These are phyloP conservation scores for Holcopasites calliopsidis DNA, from an alignment of 1,140 invertebrate species.

Conservation along the genomic window DNA sequence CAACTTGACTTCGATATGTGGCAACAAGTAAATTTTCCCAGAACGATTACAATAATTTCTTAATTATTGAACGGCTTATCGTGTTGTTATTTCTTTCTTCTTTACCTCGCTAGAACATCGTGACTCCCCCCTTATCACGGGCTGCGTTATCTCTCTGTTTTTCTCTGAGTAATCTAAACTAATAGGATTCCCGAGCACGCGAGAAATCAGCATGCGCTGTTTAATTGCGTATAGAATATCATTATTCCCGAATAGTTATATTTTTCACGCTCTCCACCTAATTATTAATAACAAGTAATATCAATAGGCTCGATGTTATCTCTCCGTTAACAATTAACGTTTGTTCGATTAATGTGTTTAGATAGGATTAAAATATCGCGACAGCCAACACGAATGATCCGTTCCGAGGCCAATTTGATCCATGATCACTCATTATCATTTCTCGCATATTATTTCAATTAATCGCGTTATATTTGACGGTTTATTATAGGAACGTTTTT, in stretches of 20 bases:
- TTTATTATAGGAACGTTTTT: neutral
- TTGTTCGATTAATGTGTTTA: neutral
- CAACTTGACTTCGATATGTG: slow-evolving; percentile 46
- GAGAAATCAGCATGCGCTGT: neutral
- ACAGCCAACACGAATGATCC: neutral
- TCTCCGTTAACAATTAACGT: slow-evolving; percentile 17
- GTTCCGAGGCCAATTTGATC: slow-evolving; percentile 7
- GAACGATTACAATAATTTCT: slow-evolving; percentile 32
- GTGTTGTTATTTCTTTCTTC: neutral
- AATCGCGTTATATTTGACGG: neutral
- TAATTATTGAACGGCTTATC: slow-evolving; percentile 31
- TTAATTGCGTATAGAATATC: neutral
- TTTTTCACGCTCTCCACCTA: neutral
- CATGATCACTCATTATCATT: no score
- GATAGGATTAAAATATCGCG: slow-evolving; percentile 28
- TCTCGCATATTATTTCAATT: neutral
- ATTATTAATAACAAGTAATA: slow-evolving; percentile 36
- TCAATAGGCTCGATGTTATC: slow-evolving; percentile 36
- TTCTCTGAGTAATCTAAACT: neutral
- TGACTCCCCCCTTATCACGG: neutral
- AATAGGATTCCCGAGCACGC: neutral
- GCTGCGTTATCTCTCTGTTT: neutral
- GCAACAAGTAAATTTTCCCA: slow-evolving; percentile 37
- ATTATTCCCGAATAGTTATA: slow-evolving; percentile 3
- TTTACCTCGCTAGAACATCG: neutral